Evolutionary conservation across 2,113 vertebrate genomes (phyloP).

Genomic region (Melanostigma gelatinosum): DNA sequence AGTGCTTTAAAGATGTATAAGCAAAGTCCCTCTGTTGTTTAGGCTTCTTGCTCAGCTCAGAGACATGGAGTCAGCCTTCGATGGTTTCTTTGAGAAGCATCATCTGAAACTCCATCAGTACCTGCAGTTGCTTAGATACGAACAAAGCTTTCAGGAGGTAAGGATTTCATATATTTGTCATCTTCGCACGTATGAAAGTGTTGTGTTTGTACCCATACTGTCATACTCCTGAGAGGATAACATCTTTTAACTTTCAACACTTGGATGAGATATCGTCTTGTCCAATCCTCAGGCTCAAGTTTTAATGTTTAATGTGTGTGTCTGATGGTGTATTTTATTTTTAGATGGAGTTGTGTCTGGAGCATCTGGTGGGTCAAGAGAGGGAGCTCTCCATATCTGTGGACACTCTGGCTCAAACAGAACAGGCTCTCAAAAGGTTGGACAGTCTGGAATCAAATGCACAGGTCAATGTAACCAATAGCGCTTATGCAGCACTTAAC

Average conservation of each 20-base stretch:
- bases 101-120: constrained; percentile 96
- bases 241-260: neutral
- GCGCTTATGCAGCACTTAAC: neutral
- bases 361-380: constrained; percentile 86
- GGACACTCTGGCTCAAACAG: constrained; percentile 84
- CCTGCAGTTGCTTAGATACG: constrained; percentile 92
- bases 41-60: constrained; percentile 93
- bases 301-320: constrained; percentile 9
- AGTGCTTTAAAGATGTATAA: neutral
- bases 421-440: constrained; percentile 87
- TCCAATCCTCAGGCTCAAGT: neutral
- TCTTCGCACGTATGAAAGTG: neutral
- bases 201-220: neutral
- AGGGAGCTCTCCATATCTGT: constrained; percentile 82
- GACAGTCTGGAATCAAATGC: constrained; percentile 85
- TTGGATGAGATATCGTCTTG: neutral
- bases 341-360: constrained; percentile 88
- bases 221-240: neutral
- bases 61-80: constrained; percentile 97
- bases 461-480: constrained; percentile 82
- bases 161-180: neutral
- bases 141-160: constrained; percentile 94
- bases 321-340: constrained; percentile 21
- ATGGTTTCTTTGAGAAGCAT: constrained; percentile 98
- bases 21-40: constrained; percentile 4